Conservation (phyloP, 2,113 vertebrate genomes). For the Anguilla japonica region DNA sequence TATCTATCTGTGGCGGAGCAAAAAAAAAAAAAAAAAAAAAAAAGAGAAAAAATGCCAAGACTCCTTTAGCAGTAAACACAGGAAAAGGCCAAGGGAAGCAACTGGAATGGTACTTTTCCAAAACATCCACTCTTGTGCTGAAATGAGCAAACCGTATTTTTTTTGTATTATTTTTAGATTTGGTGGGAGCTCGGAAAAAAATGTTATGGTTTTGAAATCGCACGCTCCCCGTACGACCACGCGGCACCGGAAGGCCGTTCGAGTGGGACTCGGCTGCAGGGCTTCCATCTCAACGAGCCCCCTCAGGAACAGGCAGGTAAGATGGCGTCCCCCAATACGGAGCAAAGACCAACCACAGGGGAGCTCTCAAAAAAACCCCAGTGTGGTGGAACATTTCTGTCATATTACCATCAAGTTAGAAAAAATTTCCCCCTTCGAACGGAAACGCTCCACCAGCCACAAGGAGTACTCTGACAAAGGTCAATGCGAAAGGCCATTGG, state of each 20-base stretch:
- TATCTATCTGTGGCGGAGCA: slow-evolving; percentile 8
- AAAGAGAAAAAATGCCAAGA: neutral
- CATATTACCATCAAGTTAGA: slow-evolving; percentile 8
- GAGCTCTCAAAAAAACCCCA: neutral
- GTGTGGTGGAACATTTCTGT: slow-evolving; percentile 10
- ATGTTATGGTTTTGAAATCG: neutral
- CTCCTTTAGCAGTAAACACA: slow-evolving; percentile 26
- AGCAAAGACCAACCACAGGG: neutral
- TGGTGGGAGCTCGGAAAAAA: neutral
- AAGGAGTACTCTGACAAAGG: neutral
- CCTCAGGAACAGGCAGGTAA: slow-evolving; percentile 10
- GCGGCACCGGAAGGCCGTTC: neutral
- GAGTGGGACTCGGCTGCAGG: neutral
- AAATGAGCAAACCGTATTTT: neutral
- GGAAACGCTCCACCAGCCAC: slow-evolving; percentile 7
- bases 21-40: neutral
- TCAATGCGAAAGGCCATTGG: neutral
- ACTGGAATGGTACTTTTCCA: slow-evolving; percentile 2
- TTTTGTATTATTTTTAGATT: neutral
- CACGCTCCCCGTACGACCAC: neutral
- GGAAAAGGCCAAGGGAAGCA: slow-evolving; percentile 24
- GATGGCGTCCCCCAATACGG: neutral
- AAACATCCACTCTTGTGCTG: neutral
- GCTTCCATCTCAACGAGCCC: neutral
- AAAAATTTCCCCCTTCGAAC: neutral